A percentile compares a stretch with the other conserved stretches of the same genome.
Evolutionary conservation across 2,113 vertebrate genomes (phyloP).

Genomic region (Apteryx mantelli): DNA sequence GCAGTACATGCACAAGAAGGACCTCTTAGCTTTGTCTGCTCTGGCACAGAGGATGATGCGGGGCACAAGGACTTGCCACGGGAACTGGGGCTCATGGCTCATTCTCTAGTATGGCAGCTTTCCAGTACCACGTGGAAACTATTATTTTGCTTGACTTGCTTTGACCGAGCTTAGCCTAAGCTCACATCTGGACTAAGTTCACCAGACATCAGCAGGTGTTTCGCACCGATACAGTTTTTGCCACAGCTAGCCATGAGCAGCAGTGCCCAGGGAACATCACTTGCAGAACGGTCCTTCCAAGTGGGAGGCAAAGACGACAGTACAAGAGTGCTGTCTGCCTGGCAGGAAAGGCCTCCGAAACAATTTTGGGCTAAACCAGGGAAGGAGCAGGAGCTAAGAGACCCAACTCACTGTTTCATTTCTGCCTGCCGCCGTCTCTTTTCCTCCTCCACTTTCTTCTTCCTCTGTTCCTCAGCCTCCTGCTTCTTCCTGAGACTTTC

Average conservation of each 20-base stretch:
- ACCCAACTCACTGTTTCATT: conserved; percentile 83
- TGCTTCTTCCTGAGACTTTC: conserved; percentile 91
- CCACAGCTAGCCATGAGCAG: background rate
- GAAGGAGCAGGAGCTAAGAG: background rate
- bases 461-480: conserved; percentile 90
- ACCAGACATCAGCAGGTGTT: background rate
- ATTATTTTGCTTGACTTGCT: background rate
- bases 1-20: background rate
- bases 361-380: background rate
- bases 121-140: background rate
- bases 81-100: background rate
- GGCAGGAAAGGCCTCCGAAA: background rate
- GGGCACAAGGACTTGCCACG: background rate
- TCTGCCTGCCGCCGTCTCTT: conserved; percentile 88
- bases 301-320: background rate
- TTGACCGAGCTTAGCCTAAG: background rate
- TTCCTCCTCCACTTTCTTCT: conserved; percentile 91
- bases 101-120: too few relatives aligned
- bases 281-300: fast-evolving
- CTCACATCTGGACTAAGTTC: background rate
- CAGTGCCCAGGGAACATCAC: background rate
- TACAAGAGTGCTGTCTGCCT: background rate
- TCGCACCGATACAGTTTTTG: background rate
- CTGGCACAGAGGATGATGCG: fast-evolving
- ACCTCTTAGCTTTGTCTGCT: background rate